A percentile compares a stretch with the other conserved stretches of the same genome.
These are phyloP conservation scores for Meloe dianella DNA, from an alignment of 2,888 invertebrate species.

Conservation along the genomic window DNA sequence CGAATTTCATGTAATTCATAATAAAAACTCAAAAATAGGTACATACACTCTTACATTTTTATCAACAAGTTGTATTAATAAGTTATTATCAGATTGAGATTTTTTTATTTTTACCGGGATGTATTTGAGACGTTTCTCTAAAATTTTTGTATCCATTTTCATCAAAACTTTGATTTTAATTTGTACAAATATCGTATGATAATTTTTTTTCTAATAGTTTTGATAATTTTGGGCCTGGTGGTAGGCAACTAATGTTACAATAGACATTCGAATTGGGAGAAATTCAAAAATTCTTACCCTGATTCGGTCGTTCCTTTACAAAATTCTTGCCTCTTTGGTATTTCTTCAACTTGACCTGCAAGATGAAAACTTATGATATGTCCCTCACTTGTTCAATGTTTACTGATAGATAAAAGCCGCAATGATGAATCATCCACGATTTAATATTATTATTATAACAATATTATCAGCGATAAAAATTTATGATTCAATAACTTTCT, in stretches of 20 bases:
- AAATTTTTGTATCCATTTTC: slow-evolving; percentile 3
- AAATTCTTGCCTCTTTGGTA: background rate
- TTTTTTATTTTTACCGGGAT: slow-evolving; percentile 46
- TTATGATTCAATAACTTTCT: background rate
- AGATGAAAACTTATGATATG: background rate
- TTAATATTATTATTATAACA: background rate
- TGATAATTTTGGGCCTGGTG: background rate
- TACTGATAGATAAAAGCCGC: background rate
- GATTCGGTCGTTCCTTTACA: background rate
- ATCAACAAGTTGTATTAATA: slow-evolving; percentile 38
- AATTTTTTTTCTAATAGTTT: background rate
- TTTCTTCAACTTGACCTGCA: background rate
- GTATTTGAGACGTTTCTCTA: slow-evolving; percentile 44
- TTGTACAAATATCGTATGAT: background rate
- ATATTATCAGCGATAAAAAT: background rate
- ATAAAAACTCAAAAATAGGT: too few relatives aligned
- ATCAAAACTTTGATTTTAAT: background rate
- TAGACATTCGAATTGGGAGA: too few relatives aligned
- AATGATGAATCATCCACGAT: background rate
- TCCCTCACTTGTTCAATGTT: background rate
- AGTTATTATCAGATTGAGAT: slow-evolving; percentile 32
- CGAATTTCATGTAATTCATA: too few relatives aligned
- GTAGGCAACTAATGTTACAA: background rate
- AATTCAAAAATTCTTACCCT: background rate
- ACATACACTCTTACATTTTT: slow-evolving; percentile 46